These are phyloP conservation scores for Micromesistius poutassou DNA, from an alignment of 2,797 vertebrate genomes.

Conservation along the genomic window DNA sequence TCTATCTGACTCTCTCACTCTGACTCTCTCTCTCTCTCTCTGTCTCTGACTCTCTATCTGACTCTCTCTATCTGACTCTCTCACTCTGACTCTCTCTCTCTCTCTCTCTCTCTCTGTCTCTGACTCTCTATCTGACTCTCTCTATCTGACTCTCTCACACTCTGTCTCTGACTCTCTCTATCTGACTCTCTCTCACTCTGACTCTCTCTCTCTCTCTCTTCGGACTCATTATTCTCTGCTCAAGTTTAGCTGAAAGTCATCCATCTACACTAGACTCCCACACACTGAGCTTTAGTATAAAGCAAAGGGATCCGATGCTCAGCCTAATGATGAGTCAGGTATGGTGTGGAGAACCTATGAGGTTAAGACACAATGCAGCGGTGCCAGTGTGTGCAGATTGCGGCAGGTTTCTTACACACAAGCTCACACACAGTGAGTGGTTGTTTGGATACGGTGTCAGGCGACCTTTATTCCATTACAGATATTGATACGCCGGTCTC, in stretches of 20 bases:
- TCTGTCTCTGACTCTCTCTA: no score
- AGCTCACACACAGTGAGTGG: neutral
- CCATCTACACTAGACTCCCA: neutral
- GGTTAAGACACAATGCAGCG: slow-evolving; percentile 4
- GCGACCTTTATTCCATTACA: slow-evolving; percentile 54
- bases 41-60: no score
- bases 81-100: no score
- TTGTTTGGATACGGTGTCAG: slow-evolving; percentile 46
- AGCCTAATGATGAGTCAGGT: slow-evolving; percentile 13
- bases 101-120: no score
- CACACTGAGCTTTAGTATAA: slow-evolving; percentile 15
- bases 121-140: neutral
- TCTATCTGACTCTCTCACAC: no score
- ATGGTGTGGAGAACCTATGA: neutral
- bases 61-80: neutral
- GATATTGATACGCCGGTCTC: slow-evolving; percentile 50
- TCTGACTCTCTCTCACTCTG: no score
- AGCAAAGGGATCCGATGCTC: slow-evolving; percentile 23
- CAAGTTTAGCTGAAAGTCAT: neutral
- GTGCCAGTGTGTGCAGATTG: slow-evolving; percentile 38
- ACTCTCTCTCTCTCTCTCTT: neutral
- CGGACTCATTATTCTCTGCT: neutral
- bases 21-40: no score
- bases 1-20: no score
- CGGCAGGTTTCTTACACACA: slow-evolving; percentile 37